Evolutionary conservation across 1,140 invertebrate genomes (phyloP).

Genomic region (Drosophila pruinosa): DNA sequence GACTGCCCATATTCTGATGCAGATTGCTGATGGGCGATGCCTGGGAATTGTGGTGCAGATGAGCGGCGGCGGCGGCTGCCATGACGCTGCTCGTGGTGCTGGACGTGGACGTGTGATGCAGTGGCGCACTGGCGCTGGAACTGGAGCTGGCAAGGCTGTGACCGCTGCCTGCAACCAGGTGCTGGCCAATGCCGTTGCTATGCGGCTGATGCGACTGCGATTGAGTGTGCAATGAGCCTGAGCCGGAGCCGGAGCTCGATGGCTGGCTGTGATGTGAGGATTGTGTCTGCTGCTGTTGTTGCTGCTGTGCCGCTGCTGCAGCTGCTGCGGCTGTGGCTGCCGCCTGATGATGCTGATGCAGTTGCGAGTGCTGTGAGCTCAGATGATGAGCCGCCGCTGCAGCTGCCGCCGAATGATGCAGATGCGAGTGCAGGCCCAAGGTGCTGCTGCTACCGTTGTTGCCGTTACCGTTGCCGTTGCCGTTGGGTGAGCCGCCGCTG

Average conservation of each 20-base stretch:
- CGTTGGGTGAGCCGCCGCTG: constrained; percentile 63
- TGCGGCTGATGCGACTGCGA: constrained; percentile 56
- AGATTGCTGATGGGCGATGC: constrained; percentile 79
- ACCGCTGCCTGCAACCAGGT: constrained; percentile 34
- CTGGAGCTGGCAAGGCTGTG: constrained; percentile 20
- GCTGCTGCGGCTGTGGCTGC: constrained; percentile 32
- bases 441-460: constrained; percentile 53
- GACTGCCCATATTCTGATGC: constrained; percentile 81
- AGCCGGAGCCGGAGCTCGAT: constrained; percentile 34
- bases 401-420: constrained; percentile 53
- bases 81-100: constrained; percentile 70
- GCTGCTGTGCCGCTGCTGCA: constrained; percentile 45
- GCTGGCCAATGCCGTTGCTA: constrained; percentile 64
- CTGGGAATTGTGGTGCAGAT: constrained; percentile 78
- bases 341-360: constrained; percentile 59
- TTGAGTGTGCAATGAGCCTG: constrained; percentile 45
- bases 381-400: constrained; percentile 55
- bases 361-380: constrained; percentile 48
- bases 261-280: constrained; percentile 46
- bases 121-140: constrained; percentile 22
- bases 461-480: constrained; percentile 51
- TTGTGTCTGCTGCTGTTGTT: constrained; percentile 33
- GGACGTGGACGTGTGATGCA: constrained; percentile 52
- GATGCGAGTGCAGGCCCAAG: constrained; percentile 54
- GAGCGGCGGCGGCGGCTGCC: constrained; percentile 77